These are phyloP conservation scores for Anthopleura sola DNA, from an alignment of 64 coral and sea anemone species.

Conservation along the genomic window DNA sequence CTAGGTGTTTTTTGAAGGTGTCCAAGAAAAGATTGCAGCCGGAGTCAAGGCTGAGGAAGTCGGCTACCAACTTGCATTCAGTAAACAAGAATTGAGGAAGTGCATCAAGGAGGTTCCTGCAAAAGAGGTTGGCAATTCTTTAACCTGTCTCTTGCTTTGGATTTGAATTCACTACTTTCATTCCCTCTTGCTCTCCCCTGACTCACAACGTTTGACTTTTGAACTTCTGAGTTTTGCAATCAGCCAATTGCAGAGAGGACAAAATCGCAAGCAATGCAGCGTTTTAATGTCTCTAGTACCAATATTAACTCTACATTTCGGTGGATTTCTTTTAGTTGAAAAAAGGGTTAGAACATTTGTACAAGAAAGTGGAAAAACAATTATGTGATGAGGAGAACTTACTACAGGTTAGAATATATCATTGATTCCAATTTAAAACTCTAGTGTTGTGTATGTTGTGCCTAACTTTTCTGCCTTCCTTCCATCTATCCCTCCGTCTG, in stretches of 20 bases:
- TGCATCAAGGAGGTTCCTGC: slow-evolving; percentile 93
- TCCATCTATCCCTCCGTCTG: too few species aligned
- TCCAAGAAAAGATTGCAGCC: slow-evolving; percentile 81
- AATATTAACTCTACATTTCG: not conserved
- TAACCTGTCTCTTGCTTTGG: too few species aligned
- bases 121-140: slow-evolving; percentile 60
- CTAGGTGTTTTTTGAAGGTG: slow-evolving; percentile 94
- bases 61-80: slow-evolving; percentile 92
- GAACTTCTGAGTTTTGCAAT: too few species aligned
- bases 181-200: not conserved
- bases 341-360: slow-evolving; percentile 90
- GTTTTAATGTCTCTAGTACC: too few species aligned
- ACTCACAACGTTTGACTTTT: not conserved
- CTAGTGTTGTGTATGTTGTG: too few species aligned
- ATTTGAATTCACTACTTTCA: not conserved
- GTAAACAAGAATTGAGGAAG: slow-evolving; percentile 98
- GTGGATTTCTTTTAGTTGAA: slow-evolving; percentile 49
- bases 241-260: too few species aligned
- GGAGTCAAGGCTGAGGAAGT: slow-evolving; percentile 97
- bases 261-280: too few species aligned
- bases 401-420: slow-evolving; percentile 60
- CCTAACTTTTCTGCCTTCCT: too few species aligned
- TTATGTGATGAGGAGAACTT: slow-evolving; percentile 96
- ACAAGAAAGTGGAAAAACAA: slow-evolving; percentile 98
- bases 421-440: not conserved